Percentiles rank a stretch among this genome's conserved stretches.
These are phyloP conservation scores for Agriopis marginaria DNA, from an alignment of 2,888 invertebrate species.

Conservation along the genomic window DNA sequence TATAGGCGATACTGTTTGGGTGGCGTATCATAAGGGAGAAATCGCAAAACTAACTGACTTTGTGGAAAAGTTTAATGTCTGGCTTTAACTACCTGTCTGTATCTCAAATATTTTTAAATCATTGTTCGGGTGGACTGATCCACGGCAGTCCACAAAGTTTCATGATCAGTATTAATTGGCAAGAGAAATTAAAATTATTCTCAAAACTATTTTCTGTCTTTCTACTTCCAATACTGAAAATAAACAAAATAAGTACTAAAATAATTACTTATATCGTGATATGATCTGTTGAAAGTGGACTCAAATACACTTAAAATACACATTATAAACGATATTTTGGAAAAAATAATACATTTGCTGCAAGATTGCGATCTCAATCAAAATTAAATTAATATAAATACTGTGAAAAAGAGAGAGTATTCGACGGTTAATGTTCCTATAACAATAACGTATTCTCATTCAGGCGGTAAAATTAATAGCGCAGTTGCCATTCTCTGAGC, in stretches of 20 bases:
- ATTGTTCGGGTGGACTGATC: too few relatives aligned
- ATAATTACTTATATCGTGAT: not conserved
- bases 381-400: constrained; percentile 14
- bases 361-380: constrained; percentile 4
- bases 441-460: constrained; percentile 20
- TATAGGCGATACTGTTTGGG: not conserved
- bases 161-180: too few relatives aligned
- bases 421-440: constrained; percentile 16
- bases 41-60: too few relatives aligned
- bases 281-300: not conserved
- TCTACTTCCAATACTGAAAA: too few relatives aligned
- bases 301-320: not conserved
- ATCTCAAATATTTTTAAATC: too few relatives aligned
- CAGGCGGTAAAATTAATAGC: constrained; percentile 29
- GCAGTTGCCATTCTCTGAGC: constrained; percentile 27
- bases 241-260: not conserved
- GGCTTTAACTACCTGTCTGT: too few relatives aligned
- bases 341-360: not conserved
- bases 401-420: constrained; percentile 25
- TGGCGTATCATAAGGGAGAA: too few relatives aligned
- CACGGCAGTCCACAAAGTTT: too few relatives aligned
- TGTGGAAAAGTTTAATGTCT: too few relatives aligned
- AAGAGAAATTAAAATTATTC: too few relatives aligned
- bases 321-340: not conserved
- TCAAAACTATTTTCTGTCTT: too few relatives aligned